Percentiles rank a stretch among this genome's conserved stretches.
These are phyloP conservation scores for Marmota monax DNA, from an alignment of 2,113 vertebrate genomes.

Conservation along the genomic window DNA sequence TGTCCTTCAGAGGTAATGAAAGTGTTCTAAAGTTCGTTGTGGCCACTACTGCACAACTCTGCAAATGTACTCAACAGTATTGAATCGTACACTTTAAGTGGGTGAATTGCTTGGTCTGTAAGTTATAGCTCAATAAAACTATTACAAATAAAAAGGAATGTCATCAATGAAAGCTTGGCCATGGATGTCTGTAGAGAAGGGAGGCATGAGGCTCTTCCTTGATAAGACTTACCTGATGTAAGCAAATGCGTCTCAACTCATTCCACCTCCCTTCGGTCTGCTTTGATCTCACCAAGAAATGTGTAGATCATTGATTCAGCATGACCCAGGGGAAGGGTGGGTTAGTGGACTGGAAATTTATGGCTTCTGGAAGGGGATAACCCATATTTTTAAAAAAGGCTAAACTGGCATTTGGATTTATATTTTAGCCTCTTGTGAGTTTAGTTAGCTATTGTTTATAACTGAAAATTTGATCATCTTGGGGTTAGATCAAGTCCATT, in stretches of 20 bases:
- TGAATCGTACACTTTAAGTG: background rate
- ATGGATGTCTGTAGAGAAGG: background rate
- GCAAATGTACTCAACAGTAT: background rate
- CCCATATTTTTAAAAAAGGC: background rate
- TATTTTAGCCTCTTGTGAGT: slow-evolving; percentile 10
- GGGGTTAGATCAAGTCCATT: background rate
- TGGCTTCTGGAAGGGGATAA: slow-evolving; percentile 21
- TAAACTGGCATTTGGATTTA: background rate
- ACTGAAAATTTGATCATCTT: slow-evolving; percentile 11
- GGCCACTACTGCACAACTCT: background rate
- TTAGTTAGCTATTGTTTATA: slow-evolving; percentile 8
- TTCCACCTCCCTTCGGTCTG: background rate
- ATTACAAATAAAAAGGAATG: background rate
- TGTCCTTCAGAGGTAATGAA: background rate
- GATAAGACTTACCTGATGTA: background rate
- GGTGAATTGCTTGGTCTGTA: too few relatives aligned
- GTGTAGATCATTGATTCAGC: background rate
- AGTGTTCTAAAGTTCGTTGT: background rate
- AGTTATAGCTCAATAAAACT: background rate
- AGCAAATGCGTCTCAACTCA: background rate
- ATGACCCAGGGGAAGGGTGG: background rate
- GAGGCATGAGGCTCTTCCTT: background rate
- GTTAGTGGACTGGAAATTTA: background rate
- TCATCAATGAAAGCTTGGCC: background rate
- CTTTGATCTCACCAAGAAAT: background rate